Base-by-base conservation (phyloP, 1,140 invertebrate species). In the Achatina immaculata region DNA sequence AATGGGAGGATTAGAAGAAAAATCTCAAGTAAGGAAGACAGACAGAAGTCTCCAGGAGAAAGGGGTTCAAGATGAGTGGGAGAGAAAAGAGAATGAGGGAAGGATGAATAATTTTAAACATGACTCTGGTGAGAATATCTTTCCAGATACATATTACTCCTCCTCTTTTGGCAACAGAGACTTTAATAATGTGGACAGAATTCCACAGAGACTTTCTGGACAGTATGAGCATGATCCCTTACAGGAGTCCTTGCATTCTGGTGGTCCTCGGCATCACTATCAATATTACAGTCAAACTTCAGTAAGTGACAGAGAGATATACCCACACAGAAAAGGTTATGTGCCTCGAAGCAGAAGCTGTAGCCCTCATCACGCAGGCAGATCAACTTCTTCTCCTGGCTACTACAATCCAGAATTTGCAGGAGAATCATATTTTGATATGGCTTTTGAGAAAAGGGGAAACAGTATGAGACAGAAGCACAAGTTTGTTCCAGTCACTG, bases 281-380 rank as follows among this genome's bases (percentile, higher is more conserved):
- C 84, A 81, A 45, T 85, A 79, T 66, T 85, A 88, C 14, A 86
- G 88, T 34, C 71, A 85, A 55, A 88, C 86, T 7, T 86, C 86
- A 4, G 68, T 81, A 55, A 74, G 71, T 21, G 82, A 78, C 43
- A 83, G 84, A 38, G 87, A 88, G 80, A 89, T 89, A 40, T 89
- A 89, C 66, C 88, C 88, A 28, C 88, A 89, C 79, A 82, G 88
- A 58, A 86, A 84, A 48, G 34, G 40, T 48, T 71, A 66, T 28
- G 16, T 9, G 24, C 55, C 75, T n/a, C 38, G 48, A 19, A 65
- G 45, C 66, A 43, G 82, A 36, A 83, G 82, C 58, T 42, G 7
- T 7, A 83, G 82, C 38, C 82, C 81, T 21, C 76, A 31, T 19
- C 66, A 66, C 4, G 11, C 38, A 43, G 34, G 45, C 14, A 6